phyloP scores from a whole-genome alignment of 2,797 vertebrate genomes.

The Chromis chromis region DNA sequence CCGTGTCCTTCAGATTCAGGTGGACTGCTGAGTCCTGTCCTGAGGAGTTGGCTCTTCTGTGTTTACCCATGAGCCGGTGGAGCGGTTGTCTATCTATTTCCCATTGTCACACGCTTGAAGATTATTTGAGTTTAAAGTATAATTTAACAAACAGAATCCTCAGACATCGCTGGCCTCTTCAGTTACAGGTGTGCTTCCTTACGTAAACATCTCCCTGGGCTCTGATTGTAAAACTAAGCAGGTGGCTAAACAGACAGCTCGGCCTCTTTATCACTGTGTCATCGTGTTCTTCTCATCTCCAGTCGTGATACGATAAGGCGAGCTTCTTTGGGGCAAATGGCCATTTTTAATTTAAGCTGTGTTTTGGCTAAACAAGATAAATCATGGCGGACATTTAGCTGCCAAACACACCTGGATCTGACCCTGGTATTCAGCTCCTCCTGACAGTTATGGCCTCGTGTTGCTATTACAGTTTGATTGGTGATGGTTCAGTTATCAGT shows the following conservation, averaged over 20 bases:
- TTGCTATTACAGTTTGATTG: constrained; percentile 2
- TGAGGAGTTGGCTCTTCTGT: too few species aligned
- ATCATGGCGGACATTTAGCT: background rate
- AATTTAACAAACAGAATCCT: constrained; percentile 3
- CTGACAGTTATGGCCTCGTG: background rate
- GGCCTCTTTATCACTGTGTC: constrained; percentile 17
- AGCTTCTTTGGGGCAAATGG: background rate
- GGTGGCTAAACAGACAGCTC: constrained; percentile 30
- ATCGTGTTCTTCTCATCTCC: constrained; percentile 12
- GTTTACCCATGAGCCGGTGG: too few species aligned
- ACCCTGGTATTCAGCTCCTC: background rate
- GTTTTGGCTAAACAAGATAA: constrained; percentile 24
- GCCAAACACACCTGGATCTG: background rate
- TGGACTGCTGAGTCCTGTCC: too few species aligned
- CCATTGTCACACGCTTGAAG: background rate
- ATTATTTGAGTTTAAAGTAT: background rate
- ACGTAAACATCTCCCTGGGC: constrained; percentile 29
- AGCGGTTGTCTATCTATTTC: background rate
- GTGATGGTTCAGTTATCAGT: constrained; percentile 23
- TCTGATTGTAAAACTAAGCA: constrained; percentile 46
- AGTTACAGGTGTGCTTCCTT: constrained; percentile 34
- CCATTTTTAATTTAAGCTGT: constrained; percentile 1
- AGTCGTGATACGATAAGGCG: constrained; percentile 26
- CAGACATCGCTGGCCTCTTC: background rate
- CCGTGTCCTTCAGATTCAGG: too few species aligned